A percentile compares a stretch with the other conserved stretches of the same genome.
These are phyloP conservation scores for Nannobrachium achirus DNA, from an alignment of 2,113 vertebrate species.

Conservation along the genomic window DNA sequence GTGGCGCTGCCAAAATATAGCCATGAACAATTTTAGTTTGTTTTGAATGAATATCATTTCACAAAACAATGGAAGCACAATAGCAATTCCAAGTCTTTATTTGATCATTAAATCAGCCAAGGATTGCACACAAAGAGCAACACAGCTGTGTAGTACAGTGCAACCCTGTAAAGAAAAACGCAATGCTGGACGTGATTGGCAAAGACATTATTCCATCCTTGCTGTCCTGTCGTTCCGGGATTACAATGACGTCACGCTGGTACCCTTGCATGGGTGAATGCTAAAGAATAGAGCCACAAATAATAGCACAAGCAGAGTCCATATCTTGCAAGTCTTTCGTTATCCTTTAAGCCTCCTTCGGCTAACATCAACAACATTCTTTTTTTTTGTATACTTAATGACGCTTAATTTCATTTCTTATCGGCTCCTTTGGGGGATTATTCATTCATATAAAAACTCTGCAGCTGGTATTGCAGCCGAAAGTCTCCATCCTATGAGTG, in stretches of 20 bases:
- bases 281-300: slow-evolving; percentile 92
- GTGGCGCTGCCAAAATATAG: background rate
- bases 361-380: slow-evolving; percentile 78
- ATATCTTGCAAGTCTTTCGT: slow-evolving; percentile 87
- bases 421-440: slow-evolving; percentile 82
- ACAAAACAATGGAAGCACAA: slow-evolving; percentile 13
- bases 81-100: no score
- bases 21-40: background rate
- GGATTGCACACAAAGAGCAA: slow-evolving; percentile 46
- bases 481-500: slow-evolving; percentile 85
- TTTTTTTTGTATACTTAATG: slow-evolving; percentile 76
- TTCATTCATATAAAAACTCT: slow-evolving; percentile 85
- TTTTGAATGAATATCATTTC: slow-evolving; percentile 7
- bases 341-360: slow-evolving; percentile 88
- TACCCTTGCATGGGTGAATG: slow-evolving; percentile 90
- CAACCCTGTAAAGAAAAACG: slow-evolving; percentile 78
- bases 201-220: slow-evolving; percentile 85
- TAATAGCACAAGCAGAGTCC: slow-evolving; percentile 89
- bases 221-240: slow-evolving; percentile 86
- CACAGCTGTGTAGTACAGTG: slow-evolving; percentile 70
- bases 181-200: slow-evolving; percentile 85
- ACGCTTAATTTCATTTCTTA: slow-evolving; percentile 83
- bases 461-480: slow-evolving; percentile 78
- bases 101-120: slow-evolving; percentile 15
- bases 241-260: slow-evolving; percentile 96